phyloP scores from a whole-genome alignment of 2,797 vertebrate genomes.

The Microcaecilia unicolor region DNA sequence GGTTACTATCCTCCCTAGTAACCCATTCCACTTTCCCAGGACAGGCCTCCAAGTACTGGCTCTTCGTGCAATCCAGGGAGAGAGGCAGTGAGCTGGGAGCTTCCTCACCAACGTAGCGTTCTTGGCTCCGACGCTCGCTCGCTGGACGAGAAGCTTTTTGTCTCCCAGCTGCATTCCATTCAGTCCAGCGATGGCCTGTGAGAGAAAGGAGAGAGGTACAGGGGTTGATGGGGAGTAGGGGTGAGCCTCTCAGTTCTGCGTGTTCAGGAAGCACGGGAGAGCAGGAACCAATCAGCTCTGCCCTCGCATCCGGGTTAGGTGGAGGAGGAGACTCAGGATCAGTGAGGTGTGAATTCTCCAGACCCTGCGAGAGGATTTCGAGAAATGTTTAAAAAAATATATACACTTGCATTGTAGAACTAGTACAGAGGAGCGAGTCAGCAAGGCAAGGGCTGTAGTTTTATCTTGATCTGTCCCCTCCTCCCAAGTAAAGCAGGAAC shows the following conservation, averaged over 20 bases:
- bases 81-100: slow-evolving; percentile 37
- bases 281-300: background rate
- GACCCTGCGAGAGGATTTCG: no score
- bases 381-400: no score
- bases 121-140: slow-evolving; percentile 89
- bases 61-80: slow-evolving; percentile 34
- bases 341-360: background rate
- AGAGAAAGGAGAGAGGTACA: slow-evolving; percentile 9
- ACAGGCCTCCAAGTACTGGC: background rate
- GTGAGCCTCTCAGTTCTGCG: slow-evolving; percentile 1
- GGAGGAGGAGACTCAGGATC: background rate
- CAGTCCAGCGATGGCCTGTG: slow-evolving; percentile 80
- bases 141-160: slow-evolving; percentile 88
- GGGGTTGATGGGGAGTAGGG: no score
- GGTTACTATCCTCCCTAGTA: background rate
- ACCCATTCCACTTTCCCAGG: background rate
- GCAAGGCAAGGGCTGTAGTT: no score
- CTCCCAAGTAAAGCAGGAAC: no score
- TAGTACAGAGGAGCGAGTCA: no score
- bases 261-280: background rate
- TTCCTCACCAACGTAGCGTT: slow-evolving; percentile 80
- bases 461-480: no score
- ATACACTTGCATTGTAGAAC: no score
- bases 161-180: slow-evolving; percentile 91
- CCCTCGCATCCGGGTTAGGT: no score